Evolutionary conservation across 2,797 vertebrate genomes (phyloP).

Genomic region (Acridotheres tristis): DNA sequence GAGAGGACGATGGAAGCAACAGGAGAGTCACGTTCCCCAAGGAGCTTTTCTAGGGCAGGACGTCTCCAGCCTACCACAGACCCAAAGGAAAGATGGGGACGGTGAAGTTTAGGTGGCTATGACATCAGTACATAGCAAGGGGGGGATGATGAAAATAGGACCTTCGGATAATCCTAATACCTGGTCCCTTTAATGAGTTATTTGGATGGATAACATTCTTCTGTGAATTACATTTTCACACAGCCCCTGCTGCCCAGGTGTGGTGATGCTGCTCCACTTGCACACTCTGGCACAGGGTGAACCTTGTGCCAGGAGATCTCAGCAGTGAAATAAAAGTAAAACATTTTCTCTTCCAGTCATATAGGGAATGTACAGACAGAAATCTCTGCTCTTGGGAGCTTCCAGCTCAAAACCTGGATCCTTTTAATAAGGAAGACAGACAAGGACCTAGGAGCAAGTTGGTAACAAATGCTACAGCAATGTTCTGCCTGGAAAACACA

Average conservation of each 20-base stretch:
- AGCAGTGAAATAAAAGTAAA: neutral
- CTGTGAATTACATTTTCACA: neutral
- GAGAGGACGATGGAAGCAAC: neutral
- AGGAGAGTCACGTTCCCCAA: rapidly evolving
- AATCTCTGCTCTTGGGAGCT: neutral
- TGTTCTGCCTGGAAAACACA: neutral
- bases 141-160: neutral
- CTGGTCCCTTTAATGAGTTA: neutral
- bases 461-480: neutral
- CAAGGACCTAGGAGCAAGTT: neutral
- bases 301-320: neutral
- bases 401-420: neutral
- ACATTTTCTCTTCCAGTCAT: neutral
- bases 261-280: neutral
- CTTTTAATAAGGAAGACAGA: neutral
- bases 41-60: neutral
- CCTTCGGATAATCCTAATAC: neutral
- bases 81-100: neutral
- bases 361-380: neutral
- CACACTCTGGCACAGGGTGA: neutral
- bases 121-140: neutral
- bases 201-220: neutral
- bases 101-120: neutral
- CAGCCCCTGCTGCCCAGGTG: neutral
- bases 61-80: rapidly evolving